These are phyloP conservation scores for Chiridota heheva DNA, from an alignment of 35 echinoderm and acorn worm species.

Conservation along the genomic window DNA sequence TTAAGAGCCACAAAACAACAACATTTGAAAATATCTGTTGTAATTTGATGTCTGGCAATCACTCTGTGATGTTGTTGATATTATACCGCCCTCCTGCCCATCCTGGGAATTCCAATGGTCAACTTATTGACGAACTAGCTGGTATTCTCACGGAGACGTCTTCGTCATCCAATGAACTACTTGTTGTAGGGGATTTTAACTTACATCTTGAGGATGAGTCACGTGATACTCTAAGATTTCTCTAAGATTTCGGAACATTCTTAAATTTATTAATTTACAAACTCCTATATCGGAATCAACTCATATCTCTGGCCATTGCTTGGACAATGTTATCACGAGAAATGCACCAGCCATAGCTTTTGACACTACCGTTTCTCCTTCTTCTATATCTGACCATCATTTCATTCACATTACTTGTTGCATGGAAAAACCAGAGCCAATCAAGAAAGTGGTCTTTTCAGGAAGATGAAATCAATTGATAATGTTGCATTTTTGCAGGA, in stretches of 20 bases:
- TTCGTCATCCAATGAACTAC: constrained; percentile 1
- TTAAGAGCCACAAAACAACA: not conserved
- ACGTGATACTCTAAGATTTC: constrained; percentile 1
- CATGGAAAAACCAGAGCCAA: not conserved
- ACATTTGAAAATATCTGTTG: not conserved
- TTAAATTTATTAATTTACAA: not conserved
- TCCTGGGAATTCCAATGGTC: no score
- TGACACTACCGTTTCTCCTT: no score
- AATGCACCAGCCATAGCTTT: no score
- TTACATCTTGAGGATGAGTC: constrained; percentile 20
- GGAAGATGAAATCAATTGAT: not conserved
- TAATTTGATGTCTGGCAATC: not conserved
- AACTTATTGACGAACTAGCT: no score
- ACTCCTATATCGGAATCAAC: not conserved
- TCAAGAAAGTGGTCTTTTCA: not conserved
- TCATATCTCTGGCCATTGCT: not conserved
- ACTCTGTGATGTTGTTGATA: not conserved
- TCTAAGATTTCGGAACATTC: no score
- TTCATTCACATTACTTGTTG: not conserved
- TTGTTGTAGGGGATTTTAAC: constrained; percentile 9
- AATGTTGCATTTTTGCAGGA: not conserved
- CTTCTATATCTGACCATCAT: not conserved
- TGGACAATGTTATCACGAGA: no score
- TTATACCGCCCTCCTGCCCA: constrained; percentile 16
- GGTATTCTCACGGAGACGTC: no score